Conservation (phyloP, 2,888 invertebrate species). For the Troides helena region DNA sequence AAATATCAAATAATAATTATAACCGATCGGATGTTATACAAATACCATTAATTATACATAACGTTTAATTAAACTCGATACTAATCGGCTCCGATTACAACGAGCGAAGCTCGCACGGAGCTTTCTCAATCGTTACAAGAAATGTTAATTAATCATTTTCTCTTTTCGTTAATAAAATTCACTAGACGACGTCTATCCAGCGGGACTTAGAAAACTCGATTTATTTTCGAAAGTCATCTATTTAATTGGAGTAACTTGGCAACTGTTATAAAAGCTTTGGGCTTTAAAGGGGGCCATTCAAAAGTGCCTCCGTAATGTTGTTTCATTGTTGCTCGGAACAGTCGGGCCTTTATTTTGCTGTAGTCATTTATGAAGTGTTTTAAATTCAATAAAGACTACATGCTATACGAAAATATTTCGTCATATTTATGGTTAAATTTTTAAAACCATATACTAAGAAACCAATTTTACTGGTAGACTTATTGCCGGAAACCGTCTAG, state of each 20-base stretch:
- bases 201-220: constrained; percentile 43
- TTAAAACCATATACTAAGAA: too few relatives aligned
- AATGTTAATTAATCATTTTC: constrained; percentile 47
- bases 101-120: constrained; percentile 7
- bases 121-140: constrained; percentile 17
- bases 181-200: constrained; percentile 41
- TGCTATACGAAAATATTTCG: constrained; percentile 27
- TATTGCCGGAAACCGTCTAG: too few relatives aligned
- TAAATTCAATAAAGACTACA: constrained; percentile 18
- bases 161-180: constrained; percentile 43
- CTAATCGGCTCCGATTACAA: constrained; percentile 10
- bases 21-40: neutral
- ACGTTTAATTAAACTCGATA: constrained; percentile 1
- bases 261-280: constrained; percentile 40
- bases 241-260: constrained; percentile 54
- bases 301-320: constrained; percentile 40
- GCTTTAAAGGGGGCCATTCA: constrained; percentile 34
- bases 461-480: too few relatives aligned
- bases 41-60: neutral
- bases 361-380: constrained; percentile 27
- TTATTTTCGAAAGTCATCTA: constrained; percentile 55
- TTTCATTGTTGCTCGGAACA: constrained; percentile 41
- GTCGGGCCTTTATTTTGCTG: constrained; percentile 30
- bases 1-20: neutral
- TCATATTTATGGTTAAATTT: too few relatives aligned